phyloP scores from a whole-genome alignment of 1,140 invertebrate species.

The Neuroterus valhalla region DNA sequence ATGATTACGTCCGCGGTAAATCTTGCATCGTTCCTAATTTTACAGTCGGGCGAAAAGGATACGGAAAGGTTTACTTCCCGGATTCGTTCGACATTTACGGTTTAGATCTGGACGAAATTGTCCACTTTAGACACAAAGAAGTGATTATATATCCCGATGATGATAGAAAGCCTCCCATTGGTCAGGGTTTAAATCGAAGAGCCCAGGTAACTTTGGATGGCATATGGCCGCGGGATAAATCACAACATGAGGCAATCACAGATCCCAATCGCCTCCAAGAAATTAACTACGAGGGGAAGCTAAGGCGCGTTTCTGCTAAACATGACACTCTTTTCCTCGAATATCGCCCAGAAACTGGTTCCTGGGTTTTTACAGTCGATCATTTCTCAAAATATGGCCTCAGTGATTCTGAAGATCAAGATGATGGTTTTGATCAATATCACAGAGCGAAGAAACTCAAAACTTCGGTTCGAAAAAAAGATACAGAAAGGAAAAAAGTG shows the following conservation, averaged over 20 bases:
- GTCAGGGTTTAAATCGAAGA: constrained; percentile 88
- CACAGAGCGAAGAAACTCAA: too few species aligned
- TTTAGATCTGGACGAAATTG: constrained; percentile 89
- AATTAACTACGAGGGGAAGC: constrained; percentile 92
- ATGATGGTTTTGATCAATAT: background rate
- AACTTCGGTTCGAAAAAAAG: too few species aligned
- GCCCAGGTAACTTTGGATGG: constrained; percentile 95
- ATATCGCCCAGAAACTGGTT: constrained; percentile 95
- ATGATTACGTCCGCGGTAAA: constrained; percentile 76
- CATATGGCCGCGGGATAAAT: constrained; percentile 96
- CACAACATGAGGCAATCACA: constrained; percentile 85
- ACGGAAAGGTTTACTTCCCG: constrained; percentile 92
- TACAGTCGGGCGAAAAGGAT: constrained; percentile 90
- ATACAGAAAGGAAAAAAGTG: too few species aligned
- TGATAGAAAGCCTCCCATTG: constrained; percentile 71
- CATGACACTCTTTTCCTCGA: constrained; percentile 94
- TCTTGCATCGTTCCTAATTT: constrained; percentile 91
- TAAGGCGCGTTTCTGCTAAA: constrained; percentile 89
- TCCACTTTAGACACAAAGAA: constrained; percentile 83
- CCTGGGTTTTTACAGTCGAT: constrained; percentile 90
- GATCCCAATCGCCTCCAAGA: constrained; percentile 84
- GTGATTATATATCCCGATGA: constrained; percentile 83
- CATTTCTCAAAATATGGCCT: background rate
- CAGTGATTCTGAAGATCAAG: background rate
- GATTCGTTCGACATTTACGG: constrained; percentile 89